Base-by-base conservation (phyloP, 2,797 vertebrate genomes). In the Epinephelus malabaricus region DNA sequence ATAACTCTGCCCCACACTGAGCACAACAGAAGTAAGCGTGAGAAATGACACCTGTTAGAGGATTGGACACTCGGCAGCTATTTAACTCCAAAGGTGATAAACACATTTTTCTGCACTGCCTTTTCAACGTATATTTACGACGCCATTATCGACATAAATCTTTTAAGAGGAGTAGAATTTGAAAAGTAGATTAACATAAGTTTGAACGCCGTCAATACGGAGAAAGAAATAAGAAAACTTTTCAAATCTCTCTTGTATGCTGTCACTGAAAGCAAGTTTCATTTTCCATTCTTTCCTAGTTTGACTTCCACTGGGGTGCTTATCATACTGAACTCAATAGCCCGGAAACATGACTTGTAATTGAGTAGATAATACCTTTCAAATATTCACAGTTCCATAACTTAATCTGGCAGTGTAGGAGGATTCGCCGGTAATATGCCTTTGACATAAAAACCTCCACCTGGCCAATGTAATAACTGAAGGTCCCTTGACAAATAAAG, bases 351-450 rank as follows among this genome's bases (percentile, higher is more conserved):
- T 40, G 63, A 65, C 55, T 76, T 76, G 51, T 55, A 68, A 68
- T 68, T 74, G 71, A 87, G 61, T 38, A 70, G 58, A 86, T 82
- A 84, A 86, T 54, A 38, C 71, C 45, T 81, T 88, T 84, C 50
- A 65, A 86, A 85, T 77, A 81, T 76, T 87, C 84, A 82, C 66
- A 89, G 61, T 82, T 84, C 62, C 69, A 86, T 84, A 88, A 86
- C 56, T 78, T 84, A 83, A 81, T 85, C 83, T 74, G 82, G 49
- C 74, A 64, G 61, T 65, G 38, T 21, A n/a, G 51, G 81, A 82
- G 53, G 76, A 84, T 70, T 84, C 63, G 23, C 54, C 27, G 3
- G 72, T 77, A 73, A 86, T 83, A 73, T 60, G 76, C 49, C 69
- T 78, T 71, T 78, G 77, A 88, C 87, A 85, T 79, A 43, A 89